Evolutionary conservation across 2,113 vertebrate genomes (phyloP).

Genomic region (Charina bottae): DNA sequence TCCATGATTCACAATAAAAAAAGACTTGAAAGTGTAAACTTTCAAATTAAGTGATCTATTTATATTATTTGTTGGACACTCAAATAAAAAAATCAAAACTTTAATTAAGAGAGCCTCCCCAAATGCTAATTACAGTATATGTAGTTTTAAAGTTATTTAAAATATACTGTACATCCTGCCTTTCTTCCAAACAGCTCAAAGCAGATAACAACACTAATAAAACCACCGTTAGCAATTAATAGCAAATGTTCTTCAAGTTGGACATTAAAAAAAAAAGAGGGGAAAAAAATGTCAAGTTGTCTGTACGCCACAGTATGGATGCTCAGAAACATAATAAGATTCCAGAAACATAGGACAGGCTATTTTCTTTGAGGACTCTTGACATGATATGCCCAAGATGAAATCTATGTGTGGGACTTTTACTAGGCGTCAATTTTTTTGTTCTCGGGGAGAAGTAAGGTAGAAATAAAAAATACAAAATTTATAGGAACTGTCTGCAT

Average conservation of each 20-base stretch:
- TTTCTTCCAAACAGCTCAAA: neutral
- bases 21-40: neutral
- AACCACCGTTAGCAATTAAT: neutral
- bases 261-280: neutral
- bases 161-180: neutral
- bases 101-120: neutral
- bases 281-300: neutral
- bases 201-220: neutral
- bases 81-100: neutral
- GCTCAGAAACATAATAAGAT: neutral
- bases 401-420: neutral
- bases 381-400: neutral
- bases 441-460: neutral
- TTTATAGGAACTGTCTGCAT: conserved; percentile 29
- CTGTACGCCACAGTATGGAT: neutral
- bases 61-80: neutral
- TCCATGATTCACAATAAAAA: neutral
- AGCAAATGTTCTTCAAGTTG: neutral
- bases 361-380: neutral
- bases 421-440: neutral
- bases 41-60: neutral
- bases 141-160: neutral
- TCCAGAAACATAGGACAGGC: neutral
- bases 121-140: neutral
- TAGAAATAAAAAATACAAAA: conserved; percentile 32